Evolutionary conservation across 1,140 invertebrate genomes (phyloP).

Genomic region (Cotesia chilonis): DNA sequence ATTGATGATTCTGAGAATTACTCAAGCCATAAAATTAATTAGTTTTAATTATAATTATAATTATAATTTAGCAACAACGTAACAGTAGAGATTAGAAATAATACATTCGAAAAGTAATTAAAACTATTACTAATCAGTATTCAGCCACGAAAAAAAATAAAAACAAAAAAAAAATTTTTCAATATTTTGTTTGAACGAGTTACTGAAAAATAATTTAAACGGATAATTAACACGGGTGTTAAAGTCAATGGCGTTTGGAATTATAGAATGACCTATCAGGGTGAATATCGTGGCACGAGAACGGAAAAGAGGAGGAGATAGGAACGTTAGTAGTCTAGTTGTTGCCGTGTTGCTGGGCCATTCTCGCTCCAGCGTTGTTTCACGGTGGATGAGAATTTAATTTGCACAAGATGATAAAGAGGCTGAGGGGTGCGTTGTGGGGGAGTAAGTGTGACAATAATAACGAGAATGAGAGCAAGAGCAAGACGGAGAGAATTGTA

Average conservation of each 20-base stretch:
- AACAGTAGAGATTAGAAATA: too few relatives aligned
- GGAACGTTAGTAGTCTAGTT: constrained; percentile 1
- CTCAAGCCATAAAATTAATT: too few relatives aligned
- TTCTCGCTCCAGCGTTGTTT: constrained; percentile 55
- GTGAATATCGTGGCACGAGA: not conserved
- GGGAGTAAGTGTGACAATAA: not conserved
- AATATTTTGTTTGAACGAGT: not conserved
- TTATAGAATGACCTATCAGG: not conserved
- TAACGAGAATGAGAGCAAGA: constrained; percentile 30
- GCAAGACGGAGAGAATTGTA: constrained; percentile 33
- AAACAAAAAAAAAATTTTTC: too few relatives aligned
- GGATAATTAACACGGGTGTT: constrained; percentile 8
- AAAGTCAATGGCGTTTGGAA: not conserved
- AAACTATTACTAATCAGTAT: too few relatives aligned
- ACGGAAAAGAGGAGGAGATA: not conserved
- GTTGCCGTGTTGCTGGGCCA: constrained; percentile 14
- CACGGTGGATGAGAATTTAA: constrained; percentile 66
- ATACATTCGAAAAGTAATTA: too few relatives aligned
- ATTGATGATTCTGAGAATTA: too few relatives aligned
- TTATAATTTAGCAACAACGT: too few relatives aligned
- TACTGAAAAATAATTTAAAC: constrained; percentile 4
- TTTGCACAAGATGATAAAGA: constrained; percentile 53
- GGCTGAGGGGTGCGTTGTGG: constrained; percentile 31
- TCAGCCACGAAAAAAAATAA: too few relatives aligned
- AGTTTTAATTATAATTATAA: too few relatives aligned